Evolutionary conservation across 2,888 invertebrate species (phyloP).

Genomic region (Lottia gigantea): DNA sequence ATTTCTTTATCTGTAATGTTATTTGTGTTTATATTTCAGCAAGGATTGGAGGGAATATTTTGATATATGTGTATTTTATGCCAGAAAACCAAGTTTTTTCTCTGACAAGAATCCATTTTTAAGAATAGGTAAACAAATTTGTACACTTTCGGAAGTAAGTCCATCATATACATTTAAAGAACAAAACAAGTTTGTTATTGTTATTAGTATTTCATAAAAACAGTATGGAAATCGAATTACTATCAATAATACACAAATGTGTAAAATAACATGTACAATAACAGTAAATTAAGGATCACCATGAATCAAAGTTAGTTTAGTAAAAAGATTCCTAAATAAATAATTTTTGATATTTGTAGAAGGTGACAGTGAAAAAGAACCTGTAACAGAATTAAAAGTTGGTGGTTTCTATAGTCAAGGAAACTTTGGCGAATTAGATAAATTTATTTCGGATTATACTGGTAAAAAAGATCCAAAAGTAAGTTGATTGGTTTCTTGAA

Average conservation of each 20-base stretch:
- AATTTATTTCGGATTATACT: slow-evolving; percentile 75
- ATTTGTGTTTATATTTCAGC: slow-evolving; percentile 34
- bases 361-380: slow-evolving; percentile 34
- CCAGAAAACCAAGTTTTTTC: slow-evolving; percentile 83
- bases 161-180: not conserved
- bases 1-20: too few species aligned
- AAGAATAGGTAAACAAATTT: slow-evolving; percentile 40
- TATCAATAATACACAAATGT: too few species aligned
- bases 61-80: slow-evolving; percentile 76
- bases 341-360: slow-evolving; percentile 47
- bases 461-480: slow-evolving; percentile 72
- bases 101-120: slow-evolving; percentile 71
- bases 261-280: too few species aligned
- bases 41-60: slow-evolving; percentile 76
- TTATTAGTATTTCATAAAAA: too few species aligned
- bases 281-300: too few species aligned
- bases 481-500: not conserved
- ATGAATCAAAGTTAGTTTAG: too few species aligned
- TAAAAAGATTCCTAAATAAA: too few species aligned
- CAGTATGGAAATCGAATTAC: too few species aligned
- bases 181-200: too few species aligned
- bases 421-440: slow-evolving; percentile 62
- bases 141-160: not conserved
- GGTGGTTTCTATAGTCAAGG: slow-evolving; percentile 70
- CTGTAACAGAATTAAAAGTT: slow-evolving; percentile 67